phyloP scores from a whole-genome alignment of 23 tunicate species.

The Oikopleura vanhoeffeni region DNA sequence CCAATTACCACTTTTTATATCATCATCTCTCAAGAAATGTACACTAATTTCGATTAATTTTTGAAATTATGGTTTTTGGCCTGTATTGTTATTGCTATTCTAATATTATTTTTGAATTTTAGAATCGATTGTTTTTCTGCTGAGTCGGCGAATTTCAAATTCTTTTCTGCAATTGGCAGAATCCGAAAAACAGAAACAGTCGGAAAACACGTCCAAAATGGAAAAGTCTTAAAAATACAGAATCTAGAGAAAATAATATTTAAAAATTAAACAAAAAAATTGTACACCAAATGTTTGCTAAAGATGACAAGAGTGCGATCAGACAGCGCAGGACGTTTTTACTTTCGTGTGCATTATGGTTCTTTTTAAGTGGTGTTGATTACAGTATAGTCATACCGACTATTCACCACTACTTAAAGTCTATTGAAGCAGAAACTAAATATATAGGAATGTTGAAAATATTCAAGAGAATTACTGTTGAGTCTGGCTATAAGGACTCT shows the following conservation, averaged over 20 bases:
- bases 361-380: background rate
- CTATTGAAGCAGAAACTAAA: background rate
- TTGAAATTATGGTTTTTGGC: too few relatives aligned
- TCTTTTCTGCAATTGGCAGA: background rate
- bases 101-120: too few relatives aligned
- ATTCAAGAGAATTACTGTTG: too few relatives aligned
- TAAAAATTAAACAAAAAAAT: background rate
- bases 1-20: too few relatives aligned
- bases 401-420: background rate
- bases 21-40: too few relatives aligned
- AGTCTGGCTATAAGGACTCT: too few relatives aligned
- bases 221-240: background rate
- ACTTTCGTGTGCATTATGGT: background rate
- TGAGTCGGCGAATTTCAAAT: background rate
- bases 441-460: background rate
- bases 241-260: background rate
- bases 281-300: background rate
- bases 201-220: background rate
- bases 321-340: background rate
- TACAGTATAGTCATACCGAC: background rate
- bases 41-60: too few relatives aligned
- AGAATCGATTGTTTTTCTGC: background rate
- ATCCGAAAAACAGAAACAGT: background rate
- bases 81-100: too few relatives aligned
- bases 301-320: background rate